A percentile compares a stretch with the other conserved stretches of the same genome.
phyloP scores from a whole-genome alignment of 2,888 invertebrate genomes.

The Carcina quercana region DNA sequence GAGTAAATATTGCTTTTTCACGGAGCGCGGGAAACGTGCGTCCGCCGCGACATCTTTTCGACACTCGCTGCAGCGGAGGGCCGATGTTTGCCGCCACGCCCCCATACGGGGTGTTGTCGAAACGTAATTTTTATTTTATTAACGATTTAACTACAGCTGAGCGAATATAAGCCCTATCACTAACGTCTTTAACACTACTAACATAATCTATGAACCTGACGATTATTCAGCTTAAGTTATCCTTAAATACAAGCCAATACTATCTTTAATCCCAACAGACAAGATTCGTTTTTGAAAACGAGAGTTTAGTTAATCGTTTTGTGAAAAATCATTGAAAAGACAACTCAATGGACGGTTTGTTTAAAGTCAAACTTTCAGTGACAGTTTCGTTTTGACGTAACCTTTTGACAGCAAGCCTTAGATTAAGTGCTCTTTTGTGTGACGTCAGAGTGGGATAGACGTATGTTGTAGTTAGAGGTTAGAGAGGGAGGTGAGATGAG shows the following conservation, averaged over 20 bases:
- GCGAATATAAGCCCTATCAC: constrained; percentile 63
- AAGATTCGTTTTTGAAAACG: neutral
- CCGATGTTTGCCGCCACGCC: constrained; percentile 46
- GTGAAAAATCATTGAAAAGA: too few relatives aligned
- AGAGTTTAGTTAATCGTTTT: too few relatives aligned
- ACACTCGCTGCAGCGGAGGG: constrained; percentile 33
- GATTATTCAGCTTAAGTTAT: constrained; percentile 18
- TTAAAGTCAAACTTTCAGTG: constrained; percentile 11
- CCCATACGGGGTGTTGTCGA: constrained; percentile 65
- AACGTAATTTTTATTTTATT: constrained; percentile 57
- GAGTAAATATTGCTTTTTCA: constrained; percentile 20
- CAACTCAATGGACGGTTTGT: too few relatives aligned
- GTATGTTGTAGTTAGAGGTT: constrained; percentile 14
- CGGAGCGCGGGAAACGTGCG: constrained; percentile 34
- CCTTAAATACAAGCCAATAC: constrained; percentile 1
- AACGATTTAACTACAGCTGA: constrained; percentile 36
- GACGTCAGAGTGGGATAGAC: constrained; percentile 26
- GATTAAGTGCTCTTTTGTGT: constrained; percentile 52
- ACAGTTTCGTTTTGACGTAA: constrained; percentile 1
- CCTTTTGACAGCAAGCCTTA: constrained; percentile 16
- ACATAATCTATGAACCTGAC: constrained; percentile 29
- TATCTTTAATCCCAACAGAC: neutral
- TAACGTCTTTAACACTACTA: constrained; percentile 37
- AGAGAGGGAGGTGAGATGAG: constrained; percentile 22
- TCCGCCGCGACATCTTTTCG: constrained; percentile 35